phyloP scores from a whole-genome alignment of 2,888 invertebrate genomes.

The Drosophila incognita region DNA sequence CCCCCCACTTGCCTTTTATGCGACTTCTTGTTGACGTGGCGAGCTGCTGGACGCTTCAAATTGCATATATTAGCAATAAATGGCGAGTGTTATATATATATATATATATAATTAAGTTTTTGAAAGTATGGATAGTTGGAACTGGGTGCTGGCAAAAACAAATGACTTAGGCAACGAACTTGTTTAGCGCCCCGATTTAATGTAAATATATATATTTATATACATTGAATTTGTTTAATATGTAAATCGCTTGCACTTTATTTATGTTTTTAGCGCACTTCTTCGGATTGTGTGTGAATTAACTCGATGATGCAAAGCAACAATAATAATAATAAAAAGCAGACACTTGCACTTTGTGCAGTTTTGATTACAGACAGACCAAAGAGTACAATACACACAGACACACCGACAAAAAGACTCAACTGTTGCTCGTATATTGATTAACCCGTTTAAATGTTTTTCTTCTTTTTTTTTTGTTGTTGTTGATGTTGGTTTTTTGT shows the following conservation, averaged over 20 bases:
- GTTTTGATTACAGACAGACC: constrained; percentile 24
- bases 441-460: constrained; percentile 74
- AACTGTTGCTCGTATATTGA: constrained; percentile 51
- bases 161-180: constrained; percentile 78
- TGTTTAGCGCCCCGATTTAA: constrained; percentile 53
- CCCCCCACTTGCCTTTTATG: constrained; percentile 65
- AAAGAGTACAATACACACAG: constrained; percentile 3
- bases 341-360: constrained; percentile 62
- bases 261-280: constrained; percentile 70
- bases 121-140: constrained; percentile 56
- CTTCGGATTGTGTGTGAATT: constrained; percentile 66
- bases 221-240: constrained; percentile 34
- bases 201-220: neutral
- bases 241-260: constrained; percentile 64
- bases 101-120: constrained; percentile 48
- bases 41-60: constrained; percentile 41
- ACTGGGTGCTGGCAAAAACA: constrained; percentile 58
- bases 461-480: constrained; percentile 19
- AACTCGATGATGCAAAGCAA: constrained; percentile 46
- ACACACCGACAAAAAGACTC: constrained; percentile 20
- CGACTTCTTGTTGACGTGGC: constrained; percentile 72
- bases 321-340: constrained; percentile 42
- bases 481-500: constrained; percentile 18
- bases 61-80: constrained; percentile 64
- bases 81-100: constrained; percentile 41